phyloP scores from a whole-genome alignment of 2,888 invertebrate genomes.

The Ischnus inquisitorius region DNA sequence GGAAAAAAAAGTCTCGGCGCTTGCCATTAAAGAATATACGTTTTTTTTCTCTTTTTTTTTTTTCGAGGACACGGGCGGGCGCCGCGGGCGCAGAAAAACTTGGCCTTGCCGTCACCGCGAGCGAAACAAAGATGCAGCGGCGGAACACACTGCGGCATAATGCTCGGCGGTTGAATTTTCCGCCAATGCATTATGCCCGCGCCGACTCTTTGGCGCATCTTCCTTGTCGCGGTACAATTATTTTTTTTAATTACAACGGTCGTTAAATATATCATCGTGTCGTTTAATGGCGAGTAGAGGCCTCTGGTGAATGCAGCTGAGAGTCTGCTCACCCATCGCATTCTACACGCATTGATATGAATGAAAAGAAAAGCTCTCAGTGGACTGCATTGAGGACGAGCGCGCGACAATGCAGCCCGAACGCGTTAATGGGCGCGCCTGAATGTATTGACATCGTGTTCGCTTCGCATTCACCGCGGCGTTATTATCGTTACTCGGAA shows the following conservation, averaged over 20 bases:
- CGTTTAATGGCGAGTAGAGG: constrained; percentile 49
- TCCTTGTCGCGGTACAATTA: constrained; percentile 48
- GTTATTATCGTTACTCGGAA: constrained; percentile 53
- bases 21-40: constrained; percentile 63
- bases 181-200: constrained; percentile 50
- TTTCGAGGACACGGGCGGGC: constrained; percentile 43
- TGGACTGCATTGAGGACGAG: constrained; percentile 15
- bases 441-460: constrained; percentile 57
- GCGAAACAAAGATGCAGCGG: constrained; percentile 54
- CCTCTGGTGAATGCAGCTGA: constrained; percentile 36
- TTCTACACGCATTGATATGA: constrained; percentile 53
- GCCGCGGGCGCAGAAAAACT: constrained; percentile 48
- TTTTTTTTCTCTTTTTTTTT: constrained; percentile 43
- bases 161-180: constrained; percentile 51
- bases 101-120: constrained; percentile 39
- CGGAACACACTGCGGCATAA: constrained; percentile 15
- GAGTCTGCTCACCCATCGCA: constrained; percentile 30
- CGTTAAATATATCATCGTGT: constrained; percentile 64
- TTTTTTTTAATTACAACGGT: constrained; percentile 66
- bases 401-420: constrained; percentile 14
- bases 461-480: constrained; percentile 39
- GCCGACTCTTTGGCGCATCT: constrained; percentile 1
- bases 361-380: constrained; percentile 51
- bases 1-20: constrained; percentile 54
- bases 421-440: constrained; percentile 43